These are phyloP conservation scores for Cydia amplana DNA, from an alignment of 1,140 invertebrate genomes.

Conservation along the genomic window DNA sequence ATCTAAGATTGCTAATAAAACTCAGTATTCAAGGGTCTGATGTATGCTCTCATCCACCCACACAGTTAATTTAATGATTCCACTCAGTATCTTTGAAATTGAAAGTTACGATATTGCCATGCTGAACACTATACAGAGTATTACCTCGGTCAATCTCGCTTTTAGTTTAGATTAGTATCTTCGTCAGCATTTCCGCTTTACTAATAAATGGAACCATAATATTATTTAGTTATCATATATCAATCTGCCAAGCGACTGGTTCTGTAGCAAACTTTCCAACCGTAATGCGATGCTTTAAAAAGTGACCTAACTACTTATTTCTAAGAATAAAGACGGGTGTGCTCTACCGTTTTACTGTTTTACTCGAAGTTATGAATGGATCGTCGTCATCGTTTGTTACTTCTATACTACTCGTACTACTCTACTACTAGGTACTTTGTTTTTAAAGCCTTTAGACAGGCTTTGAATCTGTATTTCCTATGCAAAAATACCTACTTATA, in stretches of 20 bases:
- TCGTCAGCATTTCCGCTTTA: background rate
- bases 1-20: too few relatives aligned
- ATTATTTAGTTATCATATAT: slow-evolving; percentile 10
- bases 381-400: too few relatives aligned
- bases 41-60: too few relatives aligned
- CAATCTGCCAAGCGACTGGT: background rate
- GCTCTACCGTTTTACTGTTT: too few relatives aligned
- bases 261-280: slow-evolving; percentile 4
- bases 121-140: background rate
- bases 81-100: background rate
- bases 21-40: too few relatives aligned
- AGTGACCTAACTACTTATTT: background rate
- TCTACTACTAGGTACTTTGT: too few relatives aligned
- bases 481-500: too few relatives aligned
- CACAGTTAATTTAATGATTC: too few relatives aligned
- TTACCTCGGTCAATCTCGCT: background rate
- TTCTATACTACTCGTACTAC: too few relatives aligned
- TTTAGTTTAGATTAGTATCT: slow-evolving; percentile 5
- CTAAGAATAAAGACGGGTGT: background rate
- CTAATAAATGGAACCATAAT: background rate
- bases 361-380: too few relatives aligned
- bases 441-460: too few relatives aligned
- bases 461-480: too few relatives aligned
- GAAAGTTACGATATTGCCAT: background rate
- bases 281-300: slow-evolving; percentile 38